phyloP scores from a whole-genome alignment of 1,140 invertebrate species.

The Pogonognathellus flavescens region DNA sequence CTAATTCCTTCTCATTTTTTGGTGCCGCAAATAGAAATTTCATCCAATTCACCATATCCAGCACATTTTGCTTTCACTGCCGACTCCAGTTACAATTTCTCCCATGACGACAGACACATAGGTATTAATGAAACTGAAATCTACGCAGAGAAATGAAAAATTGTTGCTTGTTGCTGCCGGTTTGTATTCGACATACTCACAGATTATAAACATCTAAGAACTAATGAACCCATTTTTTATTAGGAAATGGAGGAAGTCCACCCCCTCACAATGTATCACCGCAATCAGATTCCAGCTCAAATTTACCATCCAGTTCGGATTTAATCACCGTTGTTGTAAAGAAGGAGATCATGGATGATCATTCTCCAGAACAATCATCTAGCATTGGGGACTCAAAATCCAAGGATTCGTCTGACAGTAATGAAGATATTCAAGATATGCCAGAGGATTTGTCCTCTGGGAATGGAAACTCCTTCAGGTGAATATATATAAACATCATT shows the following conservation, averaged over 20 bases:
- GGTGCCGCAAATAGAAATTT: conserved; percentile 90
- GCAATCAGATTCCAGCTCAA: conserved; percentile 82
- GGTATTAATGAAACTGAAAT: too few species aligned
- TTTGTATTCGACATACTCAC: too few species aligned
- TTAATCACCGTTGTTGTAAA: conserved; percentile 69
- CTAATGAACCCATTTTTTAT: neutral
- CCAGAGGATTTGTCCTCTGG: conserved; percentile 64
- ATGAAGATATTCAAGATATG: conserved; percentile 63
- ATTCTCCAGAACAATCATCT: conserved; percentile 60
- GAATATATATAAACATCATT: too few species aligned
- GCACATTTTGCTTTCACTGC: conserved; percentile 64
- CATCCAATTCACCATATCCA: conserved; percentile 68
- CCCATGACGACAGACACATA: conserved; percentile 60
- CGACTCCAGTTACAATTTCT: conserved; percentile 63
- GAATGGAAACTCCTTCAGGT: conserved; percentile 59
- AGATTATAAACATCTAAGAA: too few species aligned
- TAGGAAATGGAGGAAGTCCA: conserved; percentile 51
- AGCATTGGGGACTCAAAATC: conserved; percentile 52
- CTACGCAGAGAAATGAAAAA: too few species aligned
- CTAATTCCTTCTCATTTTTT: conserved; percentile 86
- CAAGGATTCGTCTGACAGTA: conserved; percentile 55
- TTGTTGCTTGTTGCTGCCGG: too few species aligned
- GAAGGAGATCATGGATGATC: conserved; percentile 64
- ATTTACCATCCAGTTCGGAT: conserved; percentile 78
- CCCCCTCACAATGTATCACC: conserved; percentile 74